Evolutionary conservation across 2,113 vertebrate genomes (phyloP), one percentile per base, ranked within the genome.

Genomic region (Oenanthe oenanthe): DNA sequence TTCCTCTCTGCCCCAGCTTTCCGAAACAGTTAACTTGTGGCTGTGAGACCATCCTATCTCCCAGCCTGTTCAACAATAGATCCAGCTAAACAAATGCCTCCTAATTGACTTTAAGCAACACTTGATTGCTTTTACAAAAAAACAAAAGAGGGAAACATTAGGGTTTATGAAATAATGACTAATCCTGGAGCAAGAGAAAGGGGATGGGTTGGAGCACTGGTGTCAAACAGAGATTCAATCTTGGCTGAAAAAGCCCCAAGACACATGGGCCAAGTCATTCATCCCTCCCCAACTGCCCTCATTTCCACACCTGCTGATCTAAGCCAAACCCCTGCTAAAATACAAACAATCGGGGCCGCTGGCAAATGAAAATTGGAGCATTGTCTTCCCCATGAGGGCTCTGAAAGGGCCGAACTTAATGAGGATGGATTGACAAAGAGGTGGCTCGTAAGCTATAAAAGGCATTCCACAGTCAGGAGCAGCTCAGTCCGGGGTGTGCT

Each of bases 261-360:
- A 97, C 89, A 97, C 93, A 88, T 8, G 29, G 85, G 88, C 91
- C 85, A 91, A 93, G 90, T 76, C 86, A 94, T 81, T 95, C 89
- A 96, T 96, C 85, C 88, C 70, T 84, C 87, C 94, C 92, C 94
- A 97, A 85, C 89, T 94, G 95, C 83, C 94, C 95, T 97, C 97
- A 97, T 97, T 97, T 97, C 96, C 92, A 95, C 94, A 97, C 96
- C 97, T 97, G 94, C 97, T 97, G 97, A 92, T 96, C 92, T 95
- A 96, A 97, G 96, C 96, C 97, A 95, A 96, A 94, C 92, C 94
- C 96, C 94, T 95, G 93, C 87, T 84, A 96, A 97, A 97, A 95
- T 65, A 88, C 82, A 95, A 97, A 97, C 95, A 97, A 97, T 96
- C 93, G 8, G 70, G 85, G 95, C 89, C 77, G 75, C 96, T 96